A percentile compares a stretch with the other conserved stretches of the same genome.
Conservation (phyloP, 2,888 invertebrate species). For the Masnerella sp. region DNA sequence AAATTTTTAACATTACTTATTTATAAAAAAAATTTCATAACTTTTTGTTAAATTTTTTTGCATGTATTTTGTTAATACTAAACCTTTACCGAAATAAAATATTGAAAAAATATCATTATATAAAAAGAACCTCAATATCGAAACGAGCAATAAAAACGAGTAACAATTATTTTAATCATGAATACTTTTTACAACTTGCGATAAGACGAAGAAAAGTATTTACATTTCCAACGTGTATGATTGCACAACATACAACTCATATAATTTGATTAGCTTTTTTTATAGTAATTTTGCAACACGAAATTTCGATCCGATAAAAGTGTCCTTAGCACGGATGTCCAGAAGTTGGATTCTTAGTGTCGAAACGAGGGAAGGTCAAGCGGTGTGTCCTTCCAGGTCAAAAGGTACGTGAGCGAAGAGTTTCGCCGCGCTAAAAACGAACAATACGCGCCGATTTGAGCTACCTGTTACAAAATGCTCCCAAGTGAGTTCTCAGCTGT, state of each 20-base stretch:
- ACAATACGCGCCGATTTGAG: constrained; percentile 45
- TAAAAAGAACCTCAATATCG: no score
- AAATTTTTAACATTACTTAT: no score
- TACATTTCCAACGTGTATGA: no score
- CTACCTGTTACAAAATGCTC: constrained; percentile 53
- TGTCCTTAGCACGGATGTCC: constrained; percentile 35
- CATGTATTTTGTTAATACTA: no score
- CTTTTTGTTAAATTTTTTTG: no score
- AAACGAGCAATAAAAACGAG: no score
- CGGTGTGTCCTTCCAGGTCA: constrained; percentile 27
- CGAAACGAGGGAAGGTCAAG: constrained; percentile 33
- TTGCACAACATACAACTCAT: not conserved
- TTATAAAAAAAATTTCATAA: no score
- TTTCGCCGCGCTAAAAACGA: constrained; percentile 38
- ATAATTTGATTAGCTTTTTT: constrained; percentile 1
- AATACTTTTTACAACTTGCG: no score
- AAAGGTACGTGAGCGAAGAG: constrained; percentile 30
- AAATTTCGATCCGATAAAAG: constrained; percentile 4
- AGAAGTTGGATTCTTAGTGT: not conserved
- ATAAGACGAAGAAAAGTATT: no score
- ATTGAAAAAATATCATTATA: no score
- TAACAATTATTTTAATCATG: no score
- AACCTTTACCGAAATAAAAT: no score
- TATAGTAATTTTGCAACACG: not conserved
- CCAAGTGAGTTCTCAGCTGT: constrained; percentile 35